Evolutionary conservation across 2,797 vertebrate genomes (phyloP), one percentile per base, ranked within the genome.

Genomic region (Clarias platycephalus): DNA sequence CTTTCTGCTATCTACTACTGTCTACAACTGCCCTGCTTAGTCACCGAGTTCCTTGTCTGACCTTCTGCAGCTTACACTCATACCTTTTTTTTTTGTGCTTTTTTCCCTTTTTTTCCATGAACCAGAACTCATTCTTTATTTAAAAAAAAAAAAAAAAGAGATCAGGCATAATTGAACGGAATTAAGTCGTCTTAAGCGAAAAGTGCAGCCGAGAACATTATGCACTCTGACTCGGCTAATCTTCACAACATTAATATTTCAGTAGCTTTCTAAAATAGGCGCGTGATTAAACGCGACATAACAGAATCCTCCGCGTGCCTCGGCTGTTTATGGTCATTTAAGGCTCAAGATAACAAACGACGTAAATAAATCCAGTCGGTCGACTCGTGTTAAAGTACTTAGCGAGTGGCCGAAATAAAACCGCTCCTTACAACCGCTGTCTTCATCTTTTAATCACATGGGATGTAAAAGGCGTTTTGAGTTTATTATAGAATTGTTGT

Each of bases 381-480:
- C 53, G 74, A 72, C 37, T 74, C 40, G 4, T 57, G 31, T 34
- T 24, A 6, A 28, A 26, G 58, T 79, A 68, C 75, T 86, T 86
- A 72, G 16, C 85, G 49, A 53, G 58, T 31, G 16, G 68, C 60
- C 58, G 62, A 83, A 83, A 86, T 74, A 86, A 53, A 80, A 34
- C 49, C 1, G 22, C 68, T 53, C 78, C 44, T 49, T 44, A 34
- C 75, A 28, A n/a, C 8, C 12, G 31, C 31, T 20, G 53, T 34
- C 53, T 68, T 68, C 20, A 12, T 49, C 64, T 80, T 80, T 80
- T 80, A 83, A 86, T 83, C 67, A 22, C 13, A 24, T 12, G 7
- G 85, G 77, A 86, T n/a, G n/a, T n/a, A n/a, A n/a, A n/a, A n/a
- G n/a, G n/a, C n/a, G n/a, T n/a, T n/a, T n/a, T n/a, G n/a, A n/a